A percentile compares a stretch with the other conserved stretches of the same genome.
Conservation (phyloP, 2,113 vertebrate genomes). For the Thalassoma bifasciatum region DNA sequence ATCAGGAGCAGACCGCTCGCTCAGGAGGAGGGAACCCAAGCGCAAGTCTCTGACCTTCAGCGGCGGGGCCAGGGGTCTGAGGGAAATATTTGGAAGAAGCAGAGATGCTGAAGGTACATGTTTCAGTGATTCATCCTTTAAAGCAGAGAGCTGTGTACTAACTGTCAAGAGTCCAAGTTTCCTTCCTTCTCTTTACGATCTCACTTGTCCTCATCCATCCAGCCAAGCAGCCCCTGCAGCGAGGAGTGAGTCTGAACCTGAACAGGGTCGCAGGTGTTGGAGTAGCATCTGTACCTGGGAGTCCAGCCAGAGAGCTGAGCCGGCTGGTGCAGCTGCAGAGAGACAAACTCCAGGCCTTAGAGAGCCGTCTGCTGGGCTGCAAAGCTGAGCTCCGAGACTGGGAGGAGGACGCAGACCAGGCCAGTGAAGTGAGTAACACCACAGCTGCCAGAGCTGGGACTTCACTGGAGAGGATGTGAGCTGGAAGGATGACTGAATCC, state of each 20-base stretch:
- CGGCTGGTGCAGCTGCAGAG: slow-evolving; percentile 91
- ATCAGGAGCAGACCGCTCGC: slow-evolving; percentile 83
- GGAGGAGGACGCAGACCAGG: slow-evolving; percentile 80
- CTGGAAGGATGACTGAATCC: neutral
- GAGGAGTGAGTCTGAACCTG: slow-evolving; percentile 64
- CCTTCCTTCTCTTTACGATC: neutral
- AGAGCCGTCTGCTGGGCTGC: slow-evolving; percentile 89
- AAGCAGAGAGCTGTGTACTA: too few relatives aligned
- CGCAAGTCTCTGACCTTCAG: slow-evolving; percentile 96
- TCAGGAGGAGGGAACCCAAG: slow-evolving; percentile 93
- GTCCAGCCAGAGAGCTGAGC: slow-evolving; percentile 85
- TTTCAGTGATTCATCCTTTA: too few relatives aligned
- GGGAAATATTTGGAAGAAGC: slow-evolving; percentile 92
- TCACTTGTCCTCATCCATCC: slow-evolving; percentile 8
- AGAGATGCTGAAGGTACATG: slow-evolving; percentile 85
- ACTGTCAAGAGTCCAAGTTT: neutral
- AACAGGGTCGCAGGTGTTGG: slow-evolving; percentile 62
- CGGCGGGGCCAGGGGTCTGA: slow-evolving; percentile 88
- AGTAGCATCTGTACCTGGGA: slow-evolving; percentile 65
- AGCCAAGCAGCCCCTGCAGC: slow-evolving; percentile 72
- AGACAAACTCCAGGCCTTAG: slow-evolving; percentile 89
- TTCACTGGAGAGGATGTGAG: neutral
- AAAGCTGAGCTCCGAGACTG: slow-evolving; percentile 89
- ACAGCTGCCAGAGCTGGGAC: slow-evolving; percentile 21
- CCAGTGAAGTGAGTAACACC: slow-evolving; percentile 54